These are phyloP conservation scores for Syndactyla subalaris DNA, from an alignment of 2,797 vertebrate genomes.

Conservation along the genomic window DNA sequence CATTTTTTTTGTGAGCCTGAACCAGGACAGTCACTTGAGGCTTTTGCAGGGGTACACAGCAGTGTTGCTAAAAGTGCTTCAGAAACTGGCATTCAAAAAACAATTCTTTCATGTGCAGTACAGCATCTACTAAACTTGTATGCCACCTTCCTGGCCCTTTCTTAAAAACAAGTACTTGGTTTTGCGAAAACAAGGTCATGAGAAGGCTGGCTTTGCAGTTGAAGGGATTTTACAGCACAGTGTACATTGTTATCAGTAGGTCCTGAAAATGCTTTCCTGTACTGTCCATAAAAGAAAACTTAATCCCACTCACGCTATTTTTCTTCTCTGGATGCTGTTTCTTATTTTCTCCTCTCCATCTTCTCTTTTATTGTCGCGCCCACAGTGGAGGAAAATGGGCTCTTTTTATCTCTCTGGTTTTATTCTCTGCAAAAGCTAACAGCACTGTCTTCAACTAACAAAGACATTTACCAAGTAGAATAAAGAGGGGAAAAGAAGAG, in stretches of 20 bases:
- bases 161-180: constrained; percentile 5
- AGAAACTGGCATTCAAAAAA: neutral
- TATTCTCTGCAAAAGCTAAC: neutral
- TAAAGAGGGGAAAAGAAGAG: neutral
- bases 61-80: neutral
- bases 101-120: neutral
- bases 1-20: neutral
- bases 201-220: constrained; percentile 16
- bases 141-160: constrained; percentile 1
- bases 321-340: neutral
- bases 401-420: constrained; percentile 14
- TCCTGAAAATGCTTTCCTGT: constrained; percentile 22
- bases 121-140: neutral
- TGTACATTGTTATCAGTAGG: neutral
- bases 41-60: neutral
- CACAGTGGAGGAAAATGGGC: neutral
- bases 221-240: constrained; percentile 29
- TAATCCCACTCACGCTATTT: constrained; percentile 20
- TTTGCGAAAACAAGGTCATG: constrained; percentile 37
- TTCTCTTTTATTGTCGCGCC: neutral
- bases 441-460: constrained; percentile 25
- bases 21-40: neutral
- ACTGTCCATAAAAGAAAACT: constrained; percentile 40
- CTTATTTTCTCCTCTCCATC: neutral
- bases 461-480: constrained; percentile 37